Percentiles rank a stretch among this genome's conserved stretches.
These are phyloP conservation scores for Porites australiensis DNA, from an alignment of 64 coral and sea anemone genomes.

Conservation along the genomic window DNA sequence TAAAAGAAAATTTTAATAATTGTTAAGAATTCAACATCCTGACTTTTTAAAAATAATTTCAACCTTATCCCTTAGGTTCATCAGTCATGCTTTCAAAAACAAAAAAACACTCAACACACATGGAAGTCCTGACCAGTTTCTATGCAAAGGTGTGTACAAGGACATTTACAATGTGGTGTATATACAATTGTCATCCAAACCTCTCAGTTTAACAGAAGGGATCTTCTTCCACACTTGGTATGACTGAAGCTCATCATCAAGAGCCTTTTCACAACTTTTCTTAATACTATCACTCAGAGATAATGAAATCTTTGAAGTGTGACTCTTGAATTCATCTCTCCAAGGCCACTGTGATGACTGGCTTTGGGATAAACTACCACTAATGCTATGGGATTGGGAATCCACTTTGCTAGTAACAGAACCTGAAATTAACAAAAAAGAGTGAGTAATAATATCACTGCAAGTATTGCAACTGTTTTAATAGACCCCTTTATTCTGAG, in stretches of 20 bases:
- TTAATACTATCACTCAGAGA: constrained; percentile 60
- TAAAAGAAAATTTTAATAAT: too few relatives aligned
- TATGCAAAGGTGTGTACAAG: too few relatives aligned
- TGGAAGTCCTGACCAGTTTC: too few relatives aligned
- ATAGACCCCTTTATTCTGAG: too few relatives aligned
- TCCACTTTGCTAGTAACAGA: constrained; percentile 14
- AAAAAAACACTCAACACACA: too few relatives aligned
- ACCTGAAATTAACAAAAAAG: not conserved
- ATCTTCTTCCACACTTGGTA: constrained; percentile 30
- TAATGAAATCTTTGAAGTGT: constrained; percentile 62
- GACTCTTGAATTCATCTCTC: constrained; percentile 74
- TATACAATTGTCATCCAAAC: constrained; percentile 4
- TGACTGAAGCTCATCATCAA: constrained; percentile 46
- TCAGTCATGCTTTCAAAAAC: too few relatives aligned
- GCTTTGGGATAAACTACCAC: not conserved
- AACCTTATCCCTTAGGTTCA: too few relatives aligned
- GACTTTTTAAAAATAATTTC: too few relatives aligned
- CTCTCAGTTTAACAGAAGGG: constrained; percentile 42
- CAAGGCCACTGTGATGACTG: constrained; percentile 42
- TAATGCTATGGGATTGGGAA: not conserved
- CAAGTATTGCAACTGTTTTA: too few relatives aligned
- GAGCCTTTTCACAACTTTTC: constrained; percentile 40
- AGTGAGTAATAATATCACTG: too few relatives aligned
- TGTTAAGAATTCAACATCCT: too few relatives aligned
- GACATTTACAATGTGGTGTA: too few relatives aligned